phyloP scores from a whole-genome alignment of 37 sponge, comb jelly and placozoan genomes.

The Cliona cf. orientalis region DNA sequence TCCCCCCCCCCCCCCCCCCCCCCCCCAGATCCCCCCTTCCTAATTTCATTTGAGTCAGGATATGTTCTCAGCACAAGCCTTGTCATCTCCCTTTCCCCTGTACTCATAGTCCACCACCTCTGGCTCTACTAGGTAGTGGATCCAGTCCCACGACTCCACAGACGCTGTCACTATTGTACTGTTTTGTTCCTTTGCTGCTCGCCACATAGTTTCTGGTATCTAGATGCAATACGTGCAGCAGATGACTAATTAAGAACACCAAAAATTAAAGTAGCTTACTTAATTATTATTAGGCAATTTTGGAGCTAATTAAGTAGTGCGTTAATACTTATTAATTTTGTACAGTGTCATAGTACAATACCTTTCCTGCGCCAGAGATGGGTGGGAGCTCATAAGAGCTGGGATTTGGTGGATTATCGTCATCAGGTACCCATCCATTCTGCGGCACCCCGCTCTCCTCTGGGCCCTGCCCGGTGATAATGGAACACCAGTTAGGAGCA shows the following conservation, averaged over 20 bases:
- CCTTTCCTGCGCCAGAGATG: conserved; percentile 18
- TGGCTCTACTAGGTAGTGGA: conserved; percentile 21
- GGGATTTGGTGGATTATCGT: conserved; percentile 14
- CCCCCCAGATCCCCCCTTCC: no score
- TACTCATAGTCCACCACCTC: conserved; percentile 16
- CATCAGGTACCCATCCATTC: conserved; percentile 25
- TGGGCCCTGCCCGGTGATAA: conserved; percentile 34
- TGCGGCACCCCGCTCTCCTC: conserved; percentile 17
- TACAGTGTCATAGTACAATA: neutral
- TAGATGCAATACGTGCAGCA: neutral
- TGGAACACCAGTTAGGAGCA: conserved; percentile 46
- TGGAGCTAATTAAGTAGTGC: neutral
- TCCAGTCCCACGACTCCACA: conserved; percentile 44
- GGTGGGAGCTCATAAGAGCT: neutral
- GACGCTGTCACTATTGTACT: neutral
- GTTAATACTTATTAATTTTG: neutral
- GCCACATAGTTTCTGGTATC: conserved; percentile 51
- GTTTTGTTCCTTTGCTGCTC: conserved; percentile 27
- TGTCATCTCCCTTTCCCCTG: conserved; percentile 9
- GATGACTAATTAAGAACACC: neutral
- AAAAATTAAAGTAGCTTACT: no score
- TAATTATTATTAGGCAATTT: neutral
- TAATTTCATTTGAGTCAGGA: no score
- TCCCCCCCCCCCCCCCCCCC: no score
- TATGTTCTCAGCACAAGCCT: conserved; percentile 10